phyloP scores from a whole-genome alignment of 2,797 vertebrate species.

The Takifugu rubripes region DNA sequence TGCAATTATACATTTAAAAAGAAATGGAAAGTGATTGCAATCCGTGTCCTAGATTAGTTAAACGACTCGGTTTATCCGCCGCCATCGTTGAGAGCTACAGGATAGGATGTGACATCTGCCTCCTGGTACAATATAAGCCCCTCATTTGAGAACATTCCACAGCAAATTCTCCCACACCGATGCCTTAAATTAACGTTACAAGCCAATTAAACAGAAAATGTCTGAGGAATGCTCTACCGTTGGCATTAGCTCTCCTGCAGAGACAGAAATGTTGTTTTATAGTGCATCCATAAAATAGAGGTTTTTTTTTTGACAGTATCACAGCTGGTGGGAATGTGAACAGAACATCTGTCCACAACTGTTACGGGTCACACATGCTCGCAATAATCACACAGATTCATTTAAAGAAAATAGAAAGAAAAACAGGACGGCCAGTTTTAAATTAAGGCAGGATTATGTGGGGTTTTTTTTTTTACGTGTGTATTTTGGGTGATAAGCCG shows the following conservation, averaged over 20 bases:
- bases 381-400: no score
- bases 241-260: not conserved
- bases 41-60: no score
- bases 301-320: not conserved
- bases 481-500: not conserved
- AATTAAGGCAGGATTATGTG: no score
- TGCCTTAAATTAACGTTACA: conserved; percentile 16
- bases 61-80: not conserved
- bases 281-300: not conserved
- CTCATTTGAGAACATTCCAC: not conserved
- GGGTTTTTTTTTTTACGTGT: no score
- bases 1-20: no score
- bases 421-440: no score
- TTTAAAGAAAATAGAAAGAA: no score
- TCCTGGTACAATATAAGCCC: not conserved
- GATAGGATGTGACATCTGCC: conserved; percentile 2
- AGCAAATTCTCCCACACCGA: conserved; percentile 11
- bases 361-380: no score
- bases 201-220: conserved; percentile 10
- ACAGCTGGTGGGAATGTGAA: not conserved
- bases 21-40: no score
- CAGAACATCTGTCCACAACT: not conserved
- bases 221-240: not conserved
- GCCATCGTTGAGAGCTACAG: not conserved
- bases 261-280: no score